These are phyloP conservation scores for Leucoptera coffeella DNA, from an alignment of 2,888 invertebrate genomes.

Conservation along the genomic window DNA sequence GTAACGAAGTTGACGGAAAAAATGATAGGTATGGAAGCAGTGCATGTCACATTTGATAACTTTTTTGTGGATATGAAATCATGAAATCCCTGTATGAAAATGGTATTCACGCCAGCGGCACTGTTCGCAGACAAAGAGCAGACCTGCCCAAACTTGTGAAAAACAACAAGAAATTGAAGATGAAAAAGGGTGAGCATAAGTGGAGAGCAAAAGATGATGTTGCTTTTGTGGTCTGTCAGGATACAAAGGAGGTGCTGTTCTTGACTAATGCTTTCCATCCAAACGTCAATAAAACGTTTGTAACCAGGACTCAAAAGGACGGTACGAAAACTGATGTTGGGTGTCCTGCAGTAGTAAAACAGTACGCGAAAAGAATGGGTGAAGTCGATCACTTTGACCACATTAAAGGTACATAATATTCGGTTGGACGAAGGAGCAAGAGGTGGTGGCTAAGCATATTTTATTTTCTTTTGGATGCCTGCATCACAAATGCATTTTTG, in stretches of 20 bases:
- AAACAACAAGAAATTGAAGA: slow-evolving; percentile 8
- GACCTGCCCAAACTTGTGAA: slow-evolving; percentile 9
- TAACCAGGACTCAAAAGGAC: slow-evolving; percentile 1
- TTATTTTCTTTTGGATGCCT: slow-evolving; percentile 10
- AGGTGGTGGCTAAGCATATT: slow-evolving; percentile 10
- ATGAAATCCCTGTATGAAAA: too few species aligned
- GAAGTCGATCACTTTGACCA: slow-evolving; percentile 1
- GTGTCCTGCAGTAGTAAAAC: not conserved
- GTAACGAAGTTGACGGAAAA: too few species aligned
- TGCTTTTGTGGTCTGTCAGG: slow-evolving; percentile 11
- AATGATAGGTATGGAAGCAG: too few species aligned
- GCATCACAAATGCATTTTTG: slow-evolving; percentile 10
- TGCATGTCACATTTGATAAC: too few species aligned
- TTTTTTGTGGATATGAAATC: too few species aligned
- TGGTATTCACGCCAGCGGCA: too few species aligned
- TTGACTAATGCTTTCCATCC: slow-evolving; percentile 8
- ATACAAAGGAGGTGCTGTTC: slow-evolving; percentile 10
- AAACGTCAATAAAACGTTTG: not conserved
- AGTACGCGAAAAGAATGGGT: slow-evolving; percentile 1
- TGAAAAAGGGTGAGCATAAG: slow-evolving; percentile 10
- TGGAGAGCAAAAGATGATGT: slow-evolving; percentile 10
- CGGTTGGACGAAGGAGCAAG: slow-evolving; percentile 10
- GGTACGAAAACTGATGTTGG: not conserved
- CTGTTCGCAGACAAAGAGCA: slow-evolving; percentile 2
- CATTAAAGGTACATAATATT: slow-evolving; percentile 8